Conservation (phyloP, 2,797 vertebrate species). For the Sandelia bainsii region DNA sequence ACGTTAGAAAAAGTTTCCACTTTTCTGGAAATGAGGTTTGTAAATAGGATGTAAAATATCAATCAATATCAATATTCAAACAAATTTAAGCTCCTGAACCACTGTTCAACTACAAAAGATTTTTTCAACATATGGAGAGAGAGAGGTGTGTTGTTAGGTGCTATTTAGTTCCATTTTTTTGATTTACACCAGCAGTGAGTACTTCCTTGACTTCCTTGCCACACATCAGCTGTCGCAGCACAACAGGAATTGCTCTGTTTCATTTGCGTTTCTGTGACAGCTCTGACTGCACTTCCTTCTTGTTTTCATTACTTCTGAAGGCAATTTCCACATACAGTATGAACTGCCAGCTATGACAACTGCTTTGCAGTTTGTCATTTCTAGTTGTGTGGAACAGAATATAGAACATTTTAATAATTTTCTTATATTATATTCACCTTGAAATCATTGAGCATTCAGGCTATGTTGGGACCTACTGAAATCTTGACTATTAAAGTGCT, state of each 20-base stretch:
- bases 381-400: constrained; percentile 23
- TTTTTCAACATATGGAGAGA: too few relatives aligned
- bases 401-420: constrained; percentile 31
- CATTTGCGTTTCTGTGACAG: constrained; percentile 36
- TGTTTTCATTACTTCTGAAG: constrained; percentile 33
- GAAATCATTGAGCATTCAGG: not conserved
- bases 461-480: constrained; percentile 4
- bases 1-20: too few relatives aligned
- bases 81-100: not conserved
- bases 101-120: not conserved
- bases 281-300: constrained; percentile 21
- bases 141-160: too few relatives aligned
- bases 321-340: constrained; percentile 39
- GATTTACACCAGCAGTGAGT: not conserved
- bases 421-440: constrained; percentile 10
- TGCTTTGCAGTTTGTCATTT: constrained; percentile 39
- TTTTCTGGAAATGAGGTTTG: too few relatives aligned
- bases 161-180: not conserved
- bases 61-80: too few relatives aligned
- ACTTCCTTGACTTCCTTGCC: constrained; percentile 13
- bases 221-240: constrained; percentile 35
- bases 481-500: not conserved
- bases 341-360: constrained; percentile 36
- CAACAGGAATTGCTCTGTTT: constrained; percentile 23
- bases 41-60: too few relatives aligned